Evolutionary conservation across 2,888 invertebrate species (phyloP).

Genomic region (Pyrrhia umbra): DNA sequence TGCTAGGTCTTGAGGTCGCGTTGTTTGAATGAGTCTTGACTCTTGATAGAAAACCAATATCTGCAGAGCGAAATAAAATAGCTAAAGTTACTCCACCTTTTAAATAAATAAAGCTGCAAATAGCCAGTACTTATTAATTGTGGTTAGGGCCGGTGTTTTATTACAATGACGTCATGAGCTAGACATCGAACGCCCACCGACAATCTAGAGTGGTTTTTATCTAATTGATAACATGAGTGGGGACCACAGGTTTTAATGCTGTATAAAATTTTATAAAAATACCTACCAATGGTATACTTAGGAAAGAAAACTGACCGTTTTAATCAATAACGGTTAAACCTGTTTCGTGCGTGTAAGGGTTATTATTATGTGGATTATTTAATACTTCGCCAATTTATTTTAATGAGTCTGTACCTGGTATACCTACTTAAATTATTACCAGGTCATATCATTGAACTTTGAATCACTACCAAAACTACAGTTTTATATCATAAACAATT

Average conservation of each 20-base stretch:
- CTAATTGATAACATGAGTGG: conserved; percentile 75
- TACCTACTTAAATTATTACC: conserved; percentile 30
- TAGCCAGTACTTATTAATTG: conserved; percentile 50
- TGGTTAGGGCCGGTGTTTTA: conserved; percentile 65
- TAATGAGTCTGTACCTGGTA: conserved; percentile 41
- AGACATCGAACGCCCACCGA: conserved; percentile 64
- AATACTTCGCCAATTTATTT: conserved; percentile 53
- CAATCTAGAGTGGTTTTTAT: conserved; percentile 83
- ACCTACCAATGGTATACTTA: conserved; percentile 30
- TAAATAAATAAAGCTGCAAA: conserved; percentile 28
- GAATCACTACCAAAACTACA: background rate
- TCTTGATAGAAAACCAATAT: conserved; percentile 14
- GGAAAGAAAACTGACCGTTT: conserved; percentile 59
- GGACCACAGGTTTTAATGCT: conserved; percentile 72
- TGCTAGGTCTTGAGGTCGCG: background rate
- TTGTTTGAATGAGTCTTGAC: background rate
- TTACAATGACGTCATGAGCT: conserved; percentile 70
- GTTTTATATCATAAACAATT: too few species aligned
- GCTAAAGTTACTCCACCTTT: conserved; percentile 10
- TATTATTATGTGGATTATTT: conserved; percentile 49
- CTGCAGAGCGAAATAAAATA: conserved; percentile 5
- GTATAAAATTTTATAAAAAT: conserved; percentile 68
- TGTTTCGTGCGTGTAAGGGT: conserved; percentile 42
- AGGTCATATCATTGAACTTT: conserved; percentile 40
- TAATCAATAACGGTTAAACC: conserved; percentile 59